Conservation (phyloP, 2,888 invertebrate genomes). For the Plebejus melissa region DNA sequence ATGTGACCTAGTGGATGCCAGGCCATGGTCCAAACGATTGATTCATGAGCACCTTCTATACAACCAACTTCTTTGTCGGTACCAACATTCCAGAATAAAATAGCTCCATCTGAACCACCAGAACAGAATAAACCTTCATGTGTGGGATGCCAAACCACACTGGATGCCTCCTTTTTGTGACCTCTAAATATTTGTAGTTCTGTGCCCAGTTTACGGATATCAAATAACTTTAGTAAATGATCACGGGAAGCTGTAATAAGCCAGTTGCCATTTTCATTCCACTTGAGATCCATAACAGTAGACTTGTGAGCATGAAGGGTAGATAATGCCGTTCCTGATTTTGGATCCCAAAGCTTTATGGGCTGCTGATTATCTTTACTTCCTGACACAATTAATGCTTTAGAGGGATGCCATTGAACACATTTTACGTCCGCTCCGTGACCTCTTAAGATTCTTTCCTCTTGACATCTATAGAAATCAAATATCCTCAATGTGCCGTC, state of each 20-base stretch:
- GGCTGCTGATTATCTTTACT: constrained; percentile 99
- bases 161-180: constrained; percentile 99
- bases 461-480: constrained; percentile 98
- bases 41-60: constrained; percentile 99
- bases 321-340: constrained; percentile 95
- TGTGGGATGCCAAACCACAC: constrained; percentile 98
- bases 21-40: constrained; percentile 98
- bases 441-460: constrained; percentile 95
- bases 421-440: constrained; percentile 99
- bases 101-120: constrained; percentile 98
- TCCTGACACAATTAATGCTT: constrained; percentile 97
- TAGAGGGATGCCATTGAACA: constrained; percentile 99
- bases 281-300: constrained; percentile 99
- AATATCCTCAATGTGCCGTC: constrained; percentile 99
- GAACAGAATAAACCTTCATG: constrained; percentile 98
- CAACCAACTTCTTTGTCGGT: constrained; percentile 98
- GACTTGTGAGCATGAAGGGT: constrained; percentile 99
- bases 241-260: constrained; percentile 98
- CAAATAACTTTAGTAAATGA: constrained; percentile 97
- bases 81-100: constrained; percentile 99
- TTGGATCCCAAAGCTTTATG: constrained; percentile 99
- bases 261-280: constrained; percentile 99
- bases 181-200: constrained; percentile 99
- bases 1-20: constrained; percentile 99
- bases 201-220: constrained; percentile 95